Conservation (phyloP, 2,888 invertebrate species). For the Ashinkailepas kermadecensis region DNA sequence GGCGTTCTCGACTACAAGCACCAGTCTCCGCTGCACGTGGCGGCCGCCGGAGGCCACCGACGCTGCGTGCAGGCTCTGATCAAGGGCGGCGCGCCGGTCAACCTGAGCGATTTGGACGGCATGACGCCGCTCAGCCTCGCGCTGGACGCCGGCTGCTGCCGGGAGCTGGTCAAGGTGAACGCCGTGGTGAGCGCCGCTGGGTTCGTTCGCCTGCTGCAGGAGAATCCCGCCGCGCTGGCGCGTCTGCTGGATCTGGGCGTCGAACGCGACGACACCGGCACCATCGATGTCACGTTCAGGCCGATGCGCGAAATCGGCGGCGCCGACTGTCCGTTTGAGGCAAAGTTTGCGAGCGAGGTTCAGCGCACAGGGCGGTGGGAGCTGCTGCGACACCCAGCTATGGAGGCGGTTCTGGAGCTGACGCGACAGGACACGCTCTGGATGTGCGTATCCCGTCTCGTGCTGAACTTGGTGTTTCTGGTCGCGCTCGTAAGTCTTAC, state of each 20-base stretch:
- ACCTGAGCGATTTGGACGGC: background rate
- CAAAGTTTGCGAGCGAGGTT: background rate
- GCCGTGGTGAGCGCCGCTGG: background rate
- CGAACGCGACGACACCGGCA: background rate
- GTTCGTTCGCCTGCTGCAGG: background rate
- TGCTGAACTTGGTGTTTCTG: background rate
- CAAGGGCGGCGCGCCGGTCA: background rate
- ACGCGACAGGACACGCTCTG: background rate
- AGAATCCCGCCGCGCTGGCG: background rate
- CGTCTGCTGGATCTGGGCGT: background rate
- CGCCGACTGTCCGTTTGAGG: background rate
- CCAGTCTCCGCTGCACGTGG: background rate
- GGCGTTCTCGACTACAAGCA: background rate
- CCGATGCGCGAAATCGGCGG: background rate
- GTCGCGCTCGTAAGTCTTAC: background rate
- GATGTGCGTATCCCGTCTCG: background rate
- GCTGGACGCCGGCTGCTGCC: background rate
- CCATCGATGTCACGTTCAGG: background rate
- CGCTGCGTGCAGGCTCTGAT: background rate
- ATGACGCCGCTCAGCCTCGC: background rate
- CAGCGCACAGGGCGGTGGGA: background rate
- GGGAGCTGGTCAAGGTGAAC: background rate
- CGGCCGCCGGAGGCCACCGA: background rate
- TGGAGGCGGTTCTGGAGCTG: background rate
- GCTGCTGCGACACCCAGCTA: background rate